Evolutionary conservation across 2,888 invertebrate species (phyloP), one percentile per base, ranked within the genome.

Genomic region (Priocnemis perturbator): DNA sequence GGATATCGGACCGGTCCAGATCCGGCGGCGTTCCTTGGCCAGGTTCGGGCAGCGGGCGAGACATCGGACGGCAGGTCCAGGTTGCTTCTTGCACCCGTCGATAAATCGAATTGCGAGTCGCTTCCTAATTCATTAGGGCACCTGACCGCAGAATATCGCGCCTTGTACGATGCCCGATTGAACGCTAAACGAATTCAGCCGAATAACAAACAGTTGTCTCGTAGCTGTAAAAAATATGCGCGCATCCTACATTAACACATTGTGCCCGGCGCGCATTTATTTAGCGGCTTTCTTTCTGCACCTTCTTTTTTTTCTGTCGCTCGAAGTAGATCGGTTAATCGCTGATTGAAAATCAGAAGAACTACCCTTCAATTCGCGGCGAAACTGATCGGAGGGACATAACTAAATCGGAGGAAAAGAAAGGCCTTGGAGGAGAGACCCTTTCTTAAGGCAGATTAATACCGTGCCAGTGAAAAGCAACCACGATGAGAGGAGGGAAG

Each of bases 111-210:
- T 78, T 73, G 71, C 74, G 77, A 66, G 56, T 64, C 71, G 70
- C 66, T 83, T 75, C 64, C 73, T 82, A 82, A 83, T 77, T 83
- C 82, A 83, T 83, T 79, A 77, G 76, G 75, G 73, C 78, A 71
- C 68, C 65, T 76, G 77, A 78, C 76, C 69, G 37, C 1, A 3
- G 37, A 37, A 37, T 37, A 37, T 37, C 37, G 37, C 37, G 37
- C 37, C 37, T 37, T 37, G 37, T 37, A 37, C 37, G 37, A 37
- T 37, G 11, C 11, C 61, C 52, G 58, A 68, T 65, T 60, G 60
- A 63, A 37, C 55, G 47, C 59, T 60, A 37, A 67, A 64, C 68
- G 60, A 44, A 14, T 15, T 57, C 20, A 23, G 14, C 57, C 37
- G 37, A 14, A 26, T 37, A 37, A 57, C 14, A 37, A 37, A 30